phyloP scores from a whole-genome alignment of 2,888 invertebrate genomes.

The Andrena camellia region DNA sequence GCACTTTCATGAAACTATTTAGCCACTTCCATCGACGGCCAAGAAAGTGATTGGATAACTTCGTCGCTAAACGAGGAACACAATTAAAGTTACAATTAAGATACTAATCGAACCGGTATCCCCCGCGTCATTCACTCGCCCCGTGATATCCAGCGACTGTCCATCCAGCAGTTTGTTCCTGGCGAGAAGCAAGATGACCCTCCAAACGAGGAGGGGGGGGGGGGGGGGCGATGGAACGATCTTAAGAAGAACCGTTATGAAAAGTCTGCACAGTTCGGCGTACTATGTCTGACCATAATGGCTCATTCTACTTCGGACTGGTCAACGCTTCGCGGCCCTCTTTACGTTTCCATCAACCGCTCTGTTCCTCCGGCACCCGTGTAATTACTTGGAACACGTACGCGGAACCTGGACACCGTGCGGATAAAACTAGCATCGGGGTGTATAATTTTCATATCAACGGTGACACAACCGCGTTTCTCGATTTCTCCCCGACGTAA shows the following conservation, averaged over 20 bases:
- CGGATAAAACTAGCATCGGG: slow-evolving; percentile 22
- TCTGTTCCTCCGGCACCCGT: neutral
- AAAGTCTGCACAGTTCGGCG: neutral
- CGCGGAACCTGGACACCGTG: slow-evolving; percentile 28
- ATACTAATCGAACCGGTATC: slow-evolving; percentile 61
- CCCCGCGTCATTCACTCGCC: slow-evolving; percentile 20
- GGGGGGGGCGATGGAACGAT: neutral
- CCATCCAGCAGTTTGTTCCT: neutral
- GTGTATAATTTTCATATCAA: slow-evolving; percentile 52
- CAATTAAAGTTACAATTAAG: slow-evolving; percentile 65
- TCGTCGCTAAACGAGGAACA: slow-evolving; percentile 64
- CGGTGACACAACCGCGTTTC: slow-evolving; percentile 49
- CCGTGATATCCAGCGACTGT: slow-evolving; percentile 30
- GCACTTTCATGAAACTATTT: slow-evolving; percentile 62
- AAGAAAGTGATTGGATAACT: slow-evolving; percentile 66
- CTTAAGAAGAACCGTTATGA: neutral
- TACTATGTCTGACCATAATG: neutral
- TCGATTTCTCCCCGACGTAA: slow-evolving; percentile 59
- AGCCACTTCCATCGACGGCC: slow-evolving; percentile 63
- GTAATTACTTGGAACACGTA: slow-evolving; percentile 34
- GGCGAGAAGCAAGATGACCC: neutral
- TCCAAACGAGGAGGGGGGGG: neutral
- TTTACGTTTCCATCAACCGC: slow-evolving; percentile 12
- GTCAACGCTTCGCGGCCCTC: neutral
- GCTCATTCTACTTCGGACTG: slow-evolving; percentile 38